Conservation (phyloP, 1,140 invertebrate species). For the Parasteatoda tepidariorum region DNA sequence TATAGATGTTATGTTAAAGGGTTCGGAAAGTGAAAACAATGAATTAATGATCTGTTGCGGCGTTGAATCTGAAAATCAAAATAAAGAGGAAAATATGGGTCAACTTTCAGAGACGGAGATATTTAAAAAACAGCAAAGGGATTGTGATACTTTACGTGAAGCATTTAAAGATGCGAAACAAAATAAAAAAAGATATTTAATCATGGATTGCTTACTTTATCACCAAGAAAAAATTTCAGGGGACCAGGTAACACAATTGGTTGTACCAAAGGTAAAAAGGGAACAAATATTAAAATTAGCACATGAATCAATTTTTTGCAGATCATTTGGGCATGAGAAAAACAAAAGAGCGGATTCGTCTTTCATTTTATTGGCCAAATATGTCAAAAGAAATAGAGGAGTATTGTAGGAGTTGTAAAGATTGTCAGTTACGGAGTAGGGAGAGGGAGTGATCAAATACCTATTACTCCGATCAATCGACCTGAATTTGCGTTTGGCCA, state of each 20-base stretch:
- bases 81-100: neutral
- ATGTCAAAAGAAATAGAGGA: neutral
- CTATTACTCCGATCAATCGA: neutral
- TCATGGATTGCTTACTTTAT: too few relatives aligned
- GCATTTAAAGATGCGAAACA: too few relatives aligned
- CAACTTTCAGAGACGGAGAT: neutral
- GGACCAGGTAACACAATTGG: too few relatives aligned
- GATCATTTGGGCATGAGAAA: neutral
- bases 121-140: neutral
- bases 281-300: neutral
- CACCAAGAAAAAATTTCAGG: too few relatives aligned
- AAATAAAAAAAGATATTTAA: too few relatives aligned
- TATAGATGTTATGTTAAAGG: neutral
- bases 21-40: neutral
- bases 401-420: neutral
- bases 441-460: neutral
- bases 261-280: too few relatives aligned
- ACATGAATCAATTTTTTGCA: neutral
- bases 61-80: neutral
- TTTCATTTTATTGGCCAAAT: neutral
- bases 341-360: neutral
- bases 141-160: too few relatives aligned
- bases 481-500: constrained; percentile 2
- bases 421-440: constrained; percentile 3
- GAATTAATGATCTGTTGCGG: neutral